Conservation (phyloP, 2,888 invertebrate genomes). For the Axea sp. region DNA sequence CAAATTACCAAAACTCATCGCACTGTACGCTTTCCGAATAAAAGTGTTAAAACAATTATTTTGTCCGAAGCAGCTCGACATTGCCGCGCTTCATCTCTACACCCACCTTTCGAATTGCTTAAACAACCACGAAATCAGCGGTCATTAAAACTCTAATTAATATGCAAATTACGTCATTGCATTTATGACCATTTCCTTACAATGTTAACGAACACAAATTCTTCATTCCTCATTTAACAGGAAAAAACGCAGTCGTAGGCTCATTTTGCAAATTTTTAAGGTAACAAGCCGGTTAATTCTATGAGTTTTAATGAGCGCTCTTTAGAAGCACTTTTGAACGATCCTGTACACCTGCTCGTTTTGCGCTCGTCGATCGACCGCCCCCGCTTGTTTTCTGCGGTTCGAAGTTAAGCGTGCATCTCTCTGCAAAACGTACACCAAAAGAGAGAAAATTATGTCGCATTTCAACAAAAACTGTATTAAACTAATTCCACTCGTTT, state of each 20-base stretch:
- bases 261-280: conserved; percentile 58
- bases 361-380: conserved; percentile 63
- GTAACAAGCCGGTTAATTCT: conserved; percentile 57
- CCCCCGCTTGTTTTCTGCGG: conserved; percentile 66
- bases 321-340: conserved; percentile 59
- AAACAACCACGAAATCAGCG: too few relatives aligned
- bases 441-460: conserved; percentile 36
- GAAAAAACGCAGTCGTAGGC: conserved; percentile 33
- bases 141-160: conserved; percentile 49
- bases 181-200: conserved; percentile 49
- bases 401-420: conserved; percentile 49
- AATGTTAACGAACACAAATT: conserved; percentile 55
- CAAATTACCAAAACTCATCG: too few relatives aligned
- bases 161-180: conserved; percentile 49
- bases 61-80: too few relatives aligned
- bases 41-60: too few relatives aligned
- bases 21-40: too few relatives aligned
- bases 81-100: too few relatives aligned
- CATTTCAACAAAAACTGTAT: too few relatives aligned
- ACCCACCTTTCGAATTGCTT: too few relatives aligned
- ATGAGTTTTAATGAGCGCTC: conserved; percentile 58
- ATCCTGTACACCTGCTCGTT: conserved; percentile 61
- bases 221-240: conserved; percentile 30
- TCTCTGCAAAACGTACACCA: conserved; percentile 20
- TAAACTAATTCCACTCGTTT: too few relatives aligned